Conservation (phyloP, 2,113 vertebrate species). For the Leptodactylus fuscus region DNA sequence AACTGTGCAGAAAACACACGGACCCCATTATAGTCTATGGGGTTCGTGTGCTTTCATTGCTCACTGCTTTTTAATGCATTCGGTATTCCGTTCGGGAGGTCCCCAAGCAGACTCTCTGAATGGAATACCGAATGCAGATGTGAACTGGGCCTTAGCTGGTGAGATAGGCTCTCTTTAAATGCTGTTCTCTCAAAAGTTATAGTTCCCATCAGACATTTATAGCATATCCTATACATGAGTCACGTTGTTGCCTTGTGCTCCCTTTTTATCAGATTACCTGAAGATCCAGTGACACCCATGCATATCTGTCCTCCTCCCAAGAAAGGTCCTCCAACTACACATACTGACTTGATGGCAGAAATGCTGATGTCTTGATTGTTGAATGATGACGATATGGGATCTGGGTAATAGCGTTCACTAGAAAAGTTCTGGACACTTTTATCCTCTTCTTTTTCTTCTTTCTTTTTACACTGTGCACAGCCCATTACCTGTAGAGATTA, state of each 20-base stretch:
- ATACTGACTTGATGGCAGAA: conserved; percentile 79
- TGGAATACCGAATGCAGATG: too few species aligned
- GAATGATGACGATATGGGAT: conserved; percentile 69
- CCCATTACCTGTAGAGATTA: conserved; percentile 77
- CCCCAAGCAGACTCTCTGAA: too few species aligned
- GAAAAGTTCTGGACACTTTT: conserved; percentile 56
- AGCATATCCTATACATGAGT: too few species aligned
- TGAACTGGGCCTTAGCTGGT: too few species aligned
- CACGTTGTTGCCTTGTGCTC: background rate
- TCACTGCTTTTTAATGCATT: too few species aligned
- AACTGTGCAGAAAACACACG: too few species aligned
- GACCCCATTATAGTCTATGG: too few species aligned
- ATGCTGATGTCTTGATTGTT: conserved; percentile 69
- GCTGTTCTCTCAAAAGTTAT: too few species aligned
- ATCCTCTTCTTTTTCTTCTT: conserved; percentile 70
- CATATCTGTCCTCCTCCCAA: conserved; percentile 65
- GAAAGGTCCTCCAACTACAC: conserved; percentile 33
- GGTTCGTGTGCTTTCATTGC: too few species aligned
- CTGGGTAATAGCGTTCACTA: conserved; percentile 77
- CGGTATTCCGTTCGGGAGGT: too few species aligned
- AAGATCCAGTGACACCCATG: conserved; percentile 72
- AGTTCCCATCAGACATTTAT: too few species aligned
- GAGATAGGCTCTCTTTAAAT: too few species aligned
- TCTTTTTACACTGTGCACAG: conserved; percentile 89
- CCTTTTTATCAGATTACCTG: conserved; percentile 13